Conservation (phyloP, 2,113 vertebrate genomes). For the Excalfactoria chinensis region DNA sequence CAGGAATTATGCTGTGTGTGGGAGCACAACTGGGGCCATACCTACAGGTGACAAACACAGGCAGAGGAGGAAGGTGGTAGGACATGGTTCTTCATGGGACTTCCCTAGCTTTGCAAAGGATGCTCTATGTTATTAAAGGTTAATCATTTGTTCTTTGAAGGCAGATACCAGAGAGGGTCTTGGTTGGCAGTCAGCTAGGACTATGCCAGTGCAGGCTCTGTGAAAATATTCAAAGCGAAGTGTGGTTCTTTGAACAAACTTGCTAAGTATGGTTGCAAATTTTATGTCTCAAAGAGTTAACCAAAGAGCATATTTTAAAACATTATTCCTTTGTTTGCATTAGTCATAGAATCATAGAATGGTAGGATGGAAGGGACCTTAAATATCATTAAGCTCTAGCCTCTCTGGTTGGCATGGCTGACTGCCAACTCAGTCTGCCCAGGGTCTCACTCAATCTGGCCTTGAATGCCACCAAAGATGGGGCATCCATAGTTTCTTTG, state of each 20-base stretch:
- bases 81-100: background rate
- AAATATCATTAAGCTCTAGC: no score
- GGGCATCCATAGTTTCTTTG: no score
- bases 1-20: background rate
- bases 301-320: background rate
- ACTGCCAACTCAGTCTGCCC: no score
- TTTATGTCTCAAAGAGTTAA: background rate
- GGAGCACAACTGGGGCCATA: background rate
- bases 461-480: no score
- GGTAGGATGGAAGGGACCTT: no score
- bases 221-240: background rate
- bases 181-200: background rate
- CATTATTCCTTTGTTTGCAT: conserved; percentile 18
- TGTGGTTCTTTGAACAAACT: background rate
- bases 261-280: conserved; percentile 7
- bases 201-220: background rate
- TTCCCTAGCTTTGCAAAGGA: background rate
- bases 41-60: background rate
- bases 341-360: background rate
- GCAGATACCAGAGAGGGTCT: background rate
- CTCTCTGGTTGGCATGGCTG: no score
- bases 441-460: no score
- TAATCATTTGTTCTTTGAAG: background rate
- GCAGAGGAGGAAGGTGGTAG: background rate
- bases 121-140: background rate